Conservation (phyloP, 2,797 vertebrate genomes). For the Geotrypetes seraphini region DNA sequence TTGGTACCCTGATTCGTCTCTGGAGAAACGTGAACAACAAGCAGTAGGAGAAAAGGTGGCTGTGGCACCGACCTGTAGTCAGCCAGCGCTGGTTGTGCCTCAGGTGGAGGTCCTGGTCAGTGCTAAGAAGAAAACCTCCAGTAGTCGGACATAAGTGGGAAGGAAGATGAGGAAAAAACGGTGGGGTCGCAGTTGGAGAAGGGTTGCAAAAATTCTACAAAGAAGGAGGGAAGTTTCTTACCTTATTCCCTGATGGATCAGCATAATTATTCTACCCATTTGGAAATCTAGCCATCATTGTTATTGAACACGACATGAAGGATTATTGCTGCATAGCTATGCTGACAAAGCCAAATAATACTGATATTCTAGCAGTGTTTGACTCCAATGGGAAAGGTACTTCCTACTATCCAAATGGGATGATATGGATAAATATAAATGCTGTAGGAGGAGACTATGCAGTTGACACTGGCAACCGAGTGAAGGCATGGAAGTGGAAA, state of each 20-base stretch:
- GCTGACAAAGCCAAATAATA: slow-evolving; percentile 40
- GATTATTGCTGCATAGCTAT: slow-evolving; percentile 56
- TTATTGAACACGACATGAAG: slow-evolving; percentile 29
- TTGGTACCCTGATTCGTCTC: too few relatives aligned
- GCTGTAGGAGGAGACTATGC: slow-evolving; percentile 61
- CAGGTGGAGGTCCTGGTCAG: too few relatives aligned
- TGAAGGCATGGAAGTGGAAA: slow-evolving; percentile 70
- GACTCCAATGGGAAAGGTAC: slow-evolving; percentile 61
- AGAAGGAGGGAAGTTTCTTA: slow-evolving; percentile 66
- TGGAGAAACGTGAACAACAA: too few relatives aligned
- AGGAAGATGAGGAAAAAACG: too few relatives aligned
- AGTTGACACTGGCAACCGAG: slow-evolving; percentile 50
- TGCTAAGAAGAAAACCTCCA: too few relatives aligned
- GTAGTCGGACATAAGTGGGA: too few relatives aligned
- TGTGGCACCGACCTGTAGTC: too few relatives aligned
- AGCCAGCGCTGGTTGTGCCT: too few relatives aligned
- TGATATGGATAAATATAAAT: slow-evolving; percentile 63
- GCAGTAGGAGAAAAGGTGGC: too few relatives aligned
- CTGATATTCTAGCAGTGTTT: slow-evolving; percentile 61
- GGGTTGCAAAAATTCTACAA: slow-evolving; percentile 69
- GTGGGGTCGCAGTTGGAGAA: too few relatives aligned
- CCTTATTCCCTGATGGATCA: slow-evolving; percentile 65
- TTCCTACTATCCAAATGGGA: slow-evolving; percentile 70
- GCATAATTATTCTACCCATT: slow-evolving; percentile 80
- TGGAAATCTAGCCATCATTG: slow-evolving; percentile 65